Evolutionary conservation across 2,888 invertebrate species (phyloP).

Genomic region (Mythimna vitellina): DNA sequence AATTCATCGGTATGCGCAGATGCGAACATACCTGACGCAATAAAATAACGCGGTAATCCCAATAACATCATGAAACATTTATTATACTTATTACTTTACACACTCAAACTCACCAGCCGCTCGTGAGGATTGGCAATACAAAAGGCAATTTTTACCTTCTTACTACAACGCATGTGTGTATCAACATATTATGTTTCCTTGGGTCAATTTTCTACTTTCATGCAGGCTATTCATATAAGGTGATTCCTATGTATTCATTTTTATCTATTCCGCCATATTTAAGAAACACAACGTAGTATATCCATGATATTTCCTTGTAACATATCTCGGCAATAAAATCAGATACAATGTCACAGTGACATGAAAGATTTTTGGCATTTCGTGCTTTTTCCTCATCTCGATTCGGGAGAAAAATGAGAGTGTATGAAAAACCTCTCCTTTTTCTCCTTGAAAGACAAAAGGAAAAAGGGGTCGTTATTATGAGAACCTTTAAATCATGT

Average conservation of each 20-base stretch:
- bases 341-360: slow-evolving; percentile 32
- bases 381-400: slow-evolving; percentile 38
- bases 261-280: slow-evolving; percentile 5
- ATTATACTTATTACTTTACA: no score
- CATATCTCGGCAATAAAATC: slow-evolving; percentile 49
- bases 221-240: not conserved
- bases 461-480: slow-evolving; percentile 19
- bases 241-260: not conserved
- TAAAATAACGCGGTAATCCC: no score
- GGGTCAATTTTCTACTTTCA: no score
- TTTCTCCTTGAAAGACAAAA: slow-evolving; percentile 7
- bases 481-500: slow-evolving; percentile 3
- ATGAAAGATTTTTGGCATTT: slow-evolving; percentile 36
- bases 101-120: no score
- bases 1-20: no score
- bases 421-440: slow-evolving; percentile 6
- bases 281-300: slow-evolving; percentile 2
- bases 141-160: no score
- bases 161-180: no score
- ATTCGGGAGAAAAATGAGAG: slow-evolving; percentile 17
- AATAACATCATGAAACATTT: no score
- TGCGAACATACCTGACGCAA: no score
- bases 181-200: no score
- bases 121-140: no score
- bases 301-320: slow-evolving; percentile 20